Base-by-base conservation (phyloP, 2,888 invertebrate species). In the Pterobdella sp. region DNA sequence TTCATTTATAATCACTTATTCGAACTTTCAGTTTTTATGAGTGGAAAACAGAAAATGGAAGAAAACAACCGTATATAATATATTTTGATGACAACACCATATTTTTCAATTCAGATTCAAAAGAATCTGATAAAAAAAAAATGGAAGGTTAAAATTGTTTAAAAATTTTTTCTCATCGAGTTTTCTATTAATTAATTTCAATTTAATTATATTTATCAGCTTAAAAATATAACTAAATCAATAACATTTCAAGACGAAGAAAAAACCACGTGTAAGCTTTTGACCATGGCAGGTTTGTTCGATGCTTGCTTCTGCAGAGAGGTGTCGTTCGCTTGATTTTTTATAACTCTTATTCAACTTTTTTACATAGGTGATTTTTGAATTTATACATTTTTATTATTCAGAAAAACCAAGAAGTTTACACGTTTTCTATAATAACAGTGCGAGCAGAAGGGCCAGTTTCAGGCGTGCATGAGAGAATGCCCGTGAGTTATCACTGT, bases 21-120 rank as follows among this genome's bases (percentile, higher is more conserved):
- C 10, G 49, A 7, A 42, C 22, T 42, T 42, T 87, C n/a, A 85
- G 86, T 74, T 81, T 79, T 76, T 81, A 76, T 78, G 75, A 77
- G 74, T 78, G 77, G 77, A 76, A 78, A 26, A 75, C 75, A 74
- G 36, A 75, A 73, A 42, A 72, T 31, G 75, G 73, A 7, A 76
- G 77, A 18, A 91, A 90, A 80, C 89, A 90, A 79, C 91, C 91
- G 0, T 90, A 90, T 81, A 89, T 89, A 77, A 87, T 92, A 73
- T 89, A 90, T 83, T 85, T 88, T 78, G 87, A 87, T 31, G 71
- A 71, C 32, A 71, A 71, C 31, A 26, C 26, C 14, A 29, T 63
- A 10, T 22, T 49, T 22, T 69, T 29, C 52, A 34, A 71, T 22
- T 31, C 31, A 18, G 35, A 35, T 18, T 34, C 34, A n/a, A 35